Percentiles rank a stretch among this genome's conserved stretches.
phyloP scores from a whole-genome alignment of 53 echinoderm and acorn worm genomes.

The Zoroaster sp. region DNA sequence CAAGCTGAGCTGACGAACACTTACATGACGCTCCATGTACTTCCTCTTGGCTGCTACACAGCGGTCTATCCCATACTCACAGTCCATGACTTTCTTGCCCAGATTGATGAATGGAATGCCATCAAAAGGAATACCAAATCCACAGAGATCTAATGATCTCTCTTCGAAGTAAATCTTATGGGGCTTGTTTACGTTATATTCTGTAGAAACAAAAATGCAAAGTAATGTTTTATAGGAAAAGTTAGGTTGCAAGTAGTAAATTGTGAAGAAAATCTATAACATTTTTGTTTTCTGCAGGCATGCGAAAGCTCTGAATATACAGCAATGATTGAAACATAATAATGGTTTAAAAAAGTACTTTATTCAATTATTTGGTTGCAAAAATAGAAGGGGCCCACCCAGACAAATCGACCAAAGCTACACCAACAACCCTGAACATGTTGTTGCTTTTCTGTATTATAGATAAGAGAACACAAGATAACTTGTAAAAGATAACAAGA shows the following conservation, averaged over 20 bases:
- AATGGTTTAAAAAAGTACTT: too few species aligned
- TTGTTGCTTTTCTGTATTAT: too few species aligned
- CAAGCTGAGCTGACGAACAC: too few species aligned
- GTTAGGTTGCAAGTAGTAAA: too few species aligned
- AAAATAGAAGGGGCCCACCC: too few species aligned
- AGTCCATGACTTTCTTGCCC: constrained; percentile 63
- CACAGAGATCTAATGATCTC: neutral
- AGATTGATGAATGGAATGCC: constrained; percentile 60
- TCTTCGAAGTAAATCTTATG: constrained; percentile 48
- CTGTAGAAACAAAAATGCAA: neutral
- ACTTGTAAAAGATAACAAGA: too few species aligned
- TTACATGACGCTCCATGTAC: constrained; percentile 33
- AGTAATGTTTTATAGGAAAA: neutral
- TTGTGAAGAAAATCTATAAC: neutral
- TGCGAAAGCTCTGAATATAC: too few species aligned
- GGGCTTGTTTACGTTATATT: neutral
- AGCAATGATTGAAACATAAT: too few species aligned
- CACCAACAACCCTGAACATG: too few species aligned
- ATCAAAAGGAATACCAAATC: constrained; percentile 58
- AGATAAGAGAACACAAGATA: too few species aligned
- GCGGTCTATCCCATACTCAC: constrained; percentile 63
- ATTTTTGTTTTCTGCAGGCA: neutral
- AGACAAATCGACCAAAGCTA: too few species aligned
- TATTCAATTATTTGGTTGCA: too few species aligned
- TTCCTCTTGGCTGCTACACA: constrained; percentile 17